Base-by-base conservation (phyloP, 1,140 invertebrate genomes). In the Macrocentrus cingulum region DNA sequence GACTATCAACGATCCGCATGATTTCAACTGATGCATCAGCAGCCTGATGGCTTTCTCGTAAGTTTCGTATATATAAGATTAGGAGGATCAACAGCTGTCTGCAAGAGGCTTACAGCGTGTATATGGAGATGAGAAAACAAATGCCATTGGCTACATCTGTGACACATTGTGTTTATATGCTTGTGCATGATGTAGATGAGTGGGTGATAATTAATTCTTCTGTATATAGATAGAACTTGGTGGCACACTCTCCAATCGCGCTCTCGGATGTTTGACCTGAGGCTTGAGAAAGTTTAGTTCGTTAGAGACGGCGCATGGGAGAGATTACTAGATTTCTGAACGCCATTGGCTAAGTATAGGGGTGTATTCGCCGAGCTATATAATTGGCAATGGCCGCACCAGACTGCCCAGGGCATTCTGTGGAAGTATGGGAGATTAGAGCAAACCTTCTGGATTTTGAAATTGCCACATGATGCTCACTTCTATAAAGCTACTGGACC, bases 1-100 rank as follows among this genome's bases (percentile, higher is more conserved):
- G 49, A 52, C 39, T 52, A 52, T 52, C 49, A 37, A 37, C 15
- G 36, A 52, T 37, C 48, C 48, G 15, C 6, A 34, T 50, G 29
- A 50, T 50, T 50, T 36, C 2, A 7, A 34, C 25, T 34, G 45
- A 22, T n/a, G 45, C 15, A 34, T 20, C 25, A 25, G 11, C n/a
- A 7, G 22, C 11, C 22, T 23, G 20, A 13, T 13, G 13, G 42
- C 2, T 48, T 25, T 13, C 16, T 44, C 16, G 15, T 7, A 7
- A 44, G 7, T 15, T 18, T 22, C 22, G 5, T 44, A 18, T 16
- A 44, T 50, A 50, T 50, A 15, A 50, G 48, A 50, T 50, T 50
- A 50, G 15, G 45, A 48, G 25, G 9, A 19, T 44, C 42, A 44
- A 44, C 42, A 44, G 16, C 42, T 44, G 42, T 9, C 19, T 44